Conservation (phyloP, 2,113 vertebrate genomes). For the Solea senegalensis region DNA sequence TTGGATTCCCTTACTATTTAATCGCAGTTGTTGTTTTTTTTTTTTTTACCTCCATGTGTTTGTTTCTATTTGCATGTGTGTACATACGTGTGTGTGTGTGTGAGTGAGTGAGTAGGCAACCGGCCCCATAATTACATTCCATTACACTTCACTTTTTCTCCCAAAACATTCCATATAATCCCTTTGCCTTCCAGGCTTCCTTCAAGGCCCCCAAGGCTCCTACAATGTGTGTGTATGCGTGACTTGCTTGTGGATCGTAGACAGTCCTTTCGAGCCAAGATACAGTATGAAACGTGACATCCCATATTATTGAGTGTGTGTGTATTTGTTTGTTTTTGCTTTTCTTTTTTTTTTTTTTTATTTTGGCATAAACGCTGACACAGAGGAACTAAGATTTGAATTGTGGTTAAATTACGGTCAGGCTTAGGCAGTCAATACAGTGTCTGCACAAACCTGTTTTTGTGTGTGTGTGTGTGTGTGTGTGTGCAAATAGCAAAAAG, state of each 20-base stretch:
- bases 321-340: neutral
- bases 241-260: conserved; percentile 33
- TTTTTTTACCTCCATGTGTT: neutral
- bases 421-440: too few species aligned
- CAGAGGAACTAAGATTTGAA: too few species aligned
- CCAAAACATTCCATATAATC: conserved; percentile 69
- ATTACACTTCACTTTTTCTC: conserved; percentile 74
- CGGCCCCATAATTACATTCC: conserved; percentile 73
- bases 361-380: too few species aligned
- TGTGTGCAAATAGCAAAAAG: neutral
- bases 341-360: too few species aligned
- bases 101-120: conserved; percentile 30
- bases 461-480: too few species aligned
- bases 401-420: too few species aligned
- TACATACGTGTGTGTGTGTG: conserved; percentile 22
- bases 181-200: conserved; percentile 59
- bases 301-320: neutral
- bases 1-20: conserved; percentile 15
- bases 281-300: neutral
- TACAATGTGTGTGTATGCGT: conserved; percentile 30
- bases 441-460: too few species aligned
- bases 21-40: too few species aligned
- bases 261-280: neutral
- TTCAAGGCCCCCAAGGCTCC: conserved; percentile 15
- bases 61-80: conserved; percentile 17